Conservation (phyloP, 1,140 invertebrate species). For the Leguminivora glycinivorella region DNA sequence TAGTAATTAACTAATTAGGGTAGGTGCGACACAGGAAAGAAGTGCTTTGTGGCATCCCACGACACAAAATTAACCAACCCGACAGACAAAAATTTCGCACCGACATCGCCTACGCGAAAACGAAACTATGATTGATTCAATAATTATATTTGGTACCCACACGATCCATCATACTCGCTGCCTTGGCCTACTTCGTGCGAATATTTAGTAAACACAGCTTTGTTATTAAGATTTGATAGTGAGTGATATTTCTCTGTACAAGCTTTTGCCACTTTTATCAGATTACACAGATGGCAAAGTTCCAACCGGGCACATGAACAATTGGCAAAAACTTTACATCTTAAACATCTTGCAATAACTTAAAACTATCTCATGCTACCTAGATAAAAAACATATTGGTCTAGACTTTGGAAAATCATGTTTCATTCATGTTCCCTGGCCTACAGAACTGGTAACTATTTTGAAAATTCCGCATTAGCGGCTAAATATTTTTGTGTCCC, state of each 20-base stretch:
- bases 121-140: slow-evolving; percentile 24
- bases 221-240: slow-evolving; percentile 26
- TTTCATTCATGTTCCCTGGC: too few relatives aligned
- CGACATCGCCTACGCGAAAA: slow-evolving; percentile 23
- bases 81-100: not conserved
- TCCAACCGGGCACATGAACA: not conserved
- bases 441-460: too few relatives aligned
- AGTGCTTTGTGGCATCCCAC: slow-evolving; percentile 40
- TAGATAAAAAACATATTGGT: too few relatives aligned
- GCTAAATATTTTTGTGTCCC: too few relatives aligned
- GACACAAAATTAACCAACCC: slow-evolving; percentile 32
- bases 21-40: not conserved
- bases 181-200: slow-evolving; percentile 21
- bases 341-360: not conserved
- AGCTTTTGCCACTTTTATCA: slow-evolving; percentile 13
- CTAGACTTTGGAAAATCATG: too few relatives aligned
- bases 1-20: too few relatives aligned
- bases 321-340: not conserved
- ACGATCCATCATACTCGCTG: slow-evolving; percentile 14
- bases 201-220: slow-evolving; percentile 29
- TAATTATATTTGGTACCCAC: slow-evolving; percentile 23
- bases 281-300: slow-evolving; percentile 1
- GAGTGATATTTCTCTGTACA: slow-evolving; percentile 9
- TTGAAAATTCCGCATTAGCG: too few relatives aligned
- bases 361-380: not conserved